Evolutionary conservation across 1,140 invertebrate genomes (phyloP), one percentile per base, ranked within the genome.

Genomic region (Choristoneura fumiferana): DNA sequence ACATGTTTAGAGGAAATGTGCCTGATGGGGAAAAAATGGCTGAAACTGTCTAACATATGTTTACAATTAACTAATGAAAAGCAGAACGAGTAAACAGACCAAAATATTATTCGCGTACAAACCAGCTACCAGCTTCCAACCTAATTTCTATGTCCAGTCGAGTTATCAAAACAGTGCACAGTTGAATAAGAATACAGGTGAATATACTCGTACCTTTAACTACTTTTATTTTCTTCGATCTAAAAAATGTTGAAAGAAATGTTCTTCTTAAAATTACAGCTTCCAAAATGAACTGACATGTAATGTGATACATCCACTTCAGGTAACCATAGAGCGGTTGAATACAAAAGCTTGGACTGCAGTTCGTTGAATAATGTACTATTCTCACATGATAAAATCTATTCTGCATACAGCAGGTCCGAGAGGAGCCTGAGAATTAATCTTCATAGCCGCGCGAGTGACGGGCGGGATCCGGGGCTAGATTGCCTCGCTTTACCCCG

Each of bases 301-400:
- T 43, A 29, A 29, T 17, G 12, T 22, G n/a, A 8, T 49, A 22
- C 10, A 49, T 49, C 22, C 12, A 13, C 43, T 18, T 12, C 18
- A 49, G 18, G 29, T 18, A 49, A 49, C 18, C 10, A n/a, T n/a
- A 22, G n/a, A n/a, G 29, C 18, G n/a, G 14, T 29, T 45, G 10
- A 9, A 22, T 22, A 49, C 10, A 18, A 10, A 29, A 33, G 15
- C 40, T 5, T 8, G 15, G 43, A 17, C 5, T 13, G 43, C 43
- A 49, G 22, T 49, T 22, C 1, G 43, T 18, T 49, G 43, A 49
- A 49, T 49, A 49, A 49, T 49, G 22, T 49, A 49, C 43, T 22
- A 45, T 45, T 45, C 43, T 22, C 43, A 49, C 43, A 49, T 49
- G 43, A 49, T 33, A 29, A 49, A 49, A 29, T 12, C 43, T 49